Evolutionary conservation across 1,140 invertebrate species (phyloP).

Genomic region (Delia radicum): DNA sequence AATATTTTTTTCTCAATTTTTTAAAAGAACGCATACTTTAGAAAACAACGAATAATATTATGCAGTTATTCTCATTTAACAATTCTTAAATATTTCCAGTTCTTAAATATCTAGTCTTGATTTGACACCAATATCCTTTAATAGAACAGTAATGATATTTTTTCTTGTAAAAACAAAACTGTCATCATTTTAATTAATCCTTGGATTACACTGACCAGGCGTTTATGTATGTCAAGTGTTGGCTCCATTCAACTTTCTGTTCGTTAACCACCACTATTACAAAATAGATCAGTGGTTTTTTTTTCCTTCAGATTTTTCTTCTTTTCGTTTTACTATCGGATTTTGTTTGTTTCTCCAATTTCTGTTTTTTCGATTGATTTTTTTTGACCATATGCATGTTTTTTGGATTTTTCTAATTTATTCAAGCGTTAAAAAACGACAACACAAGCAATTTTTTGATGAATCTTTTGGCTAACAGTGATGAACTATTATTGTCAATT

Average conservation of each 20-base stretch:
- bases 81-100: too few species aligned
- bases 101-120: not conserved
- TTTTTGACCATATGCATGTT: not conserved
- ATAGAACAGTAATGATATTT: not conserved
- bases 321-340: not conserved
- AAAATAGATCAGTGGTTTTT: not conserved
- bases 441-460: not conserved
- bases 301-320: not conserved
- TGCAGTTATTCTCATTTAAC: too few species aligned
- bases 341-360: not conserved
- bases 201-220: not conserved
- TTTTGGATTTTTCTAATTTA: not conserved
- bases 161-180: not conserved
- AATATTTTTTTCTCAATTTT: too few species aligned
- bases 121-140: not conserved
- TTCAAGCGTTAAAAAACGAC: not conserved
- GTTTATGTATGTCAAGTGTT: not conserved
- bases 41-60: too few species aligned
- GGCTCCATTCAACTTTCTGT: not conserved
- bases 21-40: too few species aligned
- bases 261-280: not conserved
- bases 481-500: not conserved
- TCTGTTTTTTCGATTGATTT: not conserved
- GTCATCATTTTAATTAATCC: constrained; percentile 4
- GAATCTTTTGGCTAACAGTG: not conserved